A percentile compares a stretch with the other conserved stretches of the same genome.
Conservation (phyloP, 2,113 vertebrate species). For the Corythaeola cristata region DNA sequence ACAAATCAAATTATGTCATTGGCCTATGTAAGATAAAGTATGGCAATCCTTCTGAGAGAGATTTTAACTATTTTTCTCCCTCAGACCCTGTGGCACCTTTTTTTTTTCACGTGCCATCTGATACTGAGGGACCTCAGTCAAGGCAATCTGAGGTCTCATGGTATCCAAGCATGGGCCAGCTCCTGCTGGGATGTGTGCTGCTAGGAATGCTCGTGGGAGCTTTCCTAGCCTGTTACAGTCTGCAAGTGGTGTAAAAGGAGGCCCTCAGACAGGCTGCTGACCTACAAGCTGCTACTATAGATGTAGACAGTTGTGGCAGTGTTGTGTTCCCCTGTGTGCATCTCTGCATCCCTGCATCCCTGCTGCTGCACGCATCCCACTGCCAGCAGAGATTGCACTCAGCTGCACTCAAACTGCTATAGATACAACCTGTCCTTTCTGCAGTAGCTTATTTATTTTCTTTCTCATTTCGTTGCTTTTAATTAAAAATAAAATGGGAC, state of each 20-base stretch:
- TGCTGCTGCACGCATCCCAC: neutral
- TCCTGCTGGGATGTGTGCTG: neutral
- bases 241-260: neutral
- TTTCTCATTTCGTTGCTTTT: neutral
- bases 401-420: neutral
- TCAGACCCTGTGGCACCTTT: neutral
- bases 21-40: neutral
- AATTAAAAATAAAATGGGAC: neutral
- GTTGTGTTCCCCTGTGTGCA: neutral
- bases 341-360: neutral
- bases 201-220: neutral
- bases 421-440: neutral
- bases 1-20: neutral
- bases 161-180: accelerated
- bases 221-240: neutral
- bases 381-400: neutral
- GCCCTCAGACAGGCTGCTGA: neutral
- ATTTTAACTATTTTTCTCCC: neutral
- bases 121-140: neutral
- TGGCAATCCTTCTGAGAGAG: neutral
- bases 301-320: neutral
- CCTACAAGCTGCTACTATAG: neutral
- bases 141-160: neutral
- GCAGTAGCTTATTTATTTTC: neutral
- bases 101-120: neutral